Conservation (phyloP, 2,888 invertebrate genomes). For the Rhaphigaster nebulosa region DNA sequence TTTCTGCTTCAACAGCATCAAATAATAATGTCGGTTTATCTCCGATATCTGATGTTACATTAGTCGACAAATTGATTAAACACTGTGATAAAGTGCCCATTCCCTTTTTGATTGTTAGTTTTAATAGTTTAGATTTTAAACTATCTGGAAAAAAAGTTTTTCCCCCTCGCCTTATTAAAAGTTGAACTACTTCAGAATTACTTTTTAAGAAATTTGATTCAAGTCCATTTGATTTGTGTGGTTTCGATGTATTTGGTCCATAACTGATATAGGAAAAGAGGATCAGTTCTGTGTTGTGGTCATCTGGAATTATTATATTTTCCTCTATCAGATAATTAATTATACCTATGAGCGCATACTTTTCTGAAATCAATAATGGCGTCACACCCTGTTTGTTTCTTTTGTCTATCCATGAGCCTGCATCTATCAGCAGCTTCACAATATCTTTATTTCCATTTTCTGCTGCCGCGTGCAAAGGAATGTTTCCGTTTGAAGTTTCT, state of each 20-base stretch:
- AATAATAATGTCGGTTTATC: conserved; percentile 3
- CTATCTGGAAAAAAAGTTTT: neutral
- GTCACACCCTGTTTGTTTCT: conserved; percentile 18
- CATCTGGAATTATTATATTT: neutral
- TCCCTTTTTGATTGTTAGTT: neutral
- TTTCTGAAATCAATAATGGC: conserved; percentile 9
- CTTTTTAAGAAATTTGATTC: neutral
- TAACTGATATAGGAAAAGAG: neutral
- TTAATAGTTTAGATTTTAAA: conserved; percentile 21
- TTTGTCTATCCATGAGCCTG: neutral
- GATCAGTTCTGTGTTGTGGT: neutral
- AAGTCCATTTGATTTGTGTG: neutral
- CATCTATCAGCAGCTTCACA: conserved; percentile 12
- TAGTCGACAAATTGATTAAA: neutral
- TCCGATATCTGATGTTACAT: neutral
- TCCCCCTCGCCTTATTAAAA: conserved; percentile 20
- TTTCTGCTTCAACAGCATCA: conserved; percentile 27
- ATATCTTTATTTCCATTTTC: conserved; percentile 43
- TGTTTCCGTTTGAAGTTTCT: conserved; percentile 15
- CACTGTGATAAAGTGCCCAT: conserved; percentile 26
- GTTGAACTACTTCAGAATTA: conserved; percentile 27
- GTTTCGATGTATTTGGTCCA: neutral
- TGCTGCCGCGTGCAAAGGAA: neutral
- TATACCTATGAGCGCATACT: neutral
- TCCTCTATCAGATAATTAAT: neutral